Base-by-base conservation (phyloP, 2,113 vertebrate species). In the Nyctibius bracteatus region DNA sequence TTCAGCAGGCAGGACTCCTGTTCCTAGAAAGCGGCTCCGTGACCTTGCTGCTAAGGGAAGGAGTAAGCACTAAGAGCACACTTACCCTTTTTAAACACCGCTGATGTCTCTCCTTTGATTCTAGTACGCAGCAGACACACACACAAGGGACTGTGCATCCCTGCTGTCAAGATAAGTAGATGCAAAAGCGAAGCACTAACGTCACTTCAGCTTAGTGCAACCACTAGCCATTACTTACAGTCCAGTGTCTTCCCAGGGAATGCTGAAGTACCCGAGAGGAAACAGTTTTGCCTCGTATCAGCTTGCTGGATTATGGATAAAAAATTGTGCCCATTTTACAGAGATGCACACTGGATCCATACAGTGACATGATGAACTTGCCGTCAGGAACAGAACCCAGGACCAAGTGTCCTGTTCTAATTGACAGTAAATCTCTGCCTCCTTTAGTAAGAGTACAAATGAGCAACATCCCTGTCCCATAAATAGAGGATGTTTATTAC, bases 81-180 rank as follows among this genome's bases (percentile, higher is more conserved):
- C 5, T 1, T 22, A 15, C 41, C 57, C 62, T 46, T 22, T 33
- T 10, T 49, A 33, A 46, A 33, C 7, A 19, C 4, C 0, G 0
- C 2, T 0, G 7, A 66, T 61, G 23, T 5, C 61, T 21, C 39
- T 33, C 41, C 46, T 62, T 15, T 12, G 39, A 18, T 8, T 27
- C 25, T 19, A 77, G 72, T 10, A 11, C 1, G 0, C 75, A 63
- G 84, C 55, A 55, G 57, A 51, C 12, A 5, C 9, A 47, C 28
- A 3, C 35, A 9, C 27, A 5, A 22, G n/a, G 68, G 25, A 67
- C 47, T 51, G 25, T 30, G 49, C 74, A 21, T 25, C 70, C 61
- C 21, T 8, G 22, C 83, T 65, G 65, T 6, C 90, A 51, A 55
- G 21, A 28, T 2, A 14, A 51, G 70, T 8, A 55, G 16, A 75